Percentiles rank a stretch among this genome's conserved stretches.
These are phyloP conservation scores for Hypomecis atomaria DNA, from an alignment of 2,888 invertebrate genomes.

Conservation along the genomic window DNA sequence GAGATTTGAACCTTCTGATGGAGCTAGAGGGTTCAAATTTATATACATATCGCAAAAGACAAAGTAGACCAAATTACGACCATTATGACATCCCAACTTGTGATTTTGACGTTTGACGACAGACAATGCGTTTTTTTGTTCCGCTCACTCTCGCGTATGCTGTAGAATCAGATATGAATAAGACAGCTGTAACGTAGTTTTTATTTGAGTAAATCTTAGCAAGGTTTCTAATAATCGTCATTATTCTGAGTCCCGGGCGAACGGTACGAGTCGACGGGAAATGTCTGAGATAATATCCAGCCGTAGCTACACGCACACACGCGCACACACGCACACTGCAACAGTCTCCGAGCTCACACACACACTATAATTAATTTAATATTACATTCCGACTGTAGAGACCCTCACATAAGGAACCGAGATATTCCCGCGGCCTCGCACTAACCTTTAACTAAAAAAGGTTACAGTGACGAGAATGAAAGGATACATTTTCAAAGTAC, in stretches of 20 bases:
- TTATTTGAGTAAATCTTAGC: too few relatives aligned
- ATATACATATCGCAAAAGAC: too few relatives aligned
- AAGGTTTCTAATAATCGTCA: too few relatives aligned
- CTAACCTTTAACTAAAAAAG: slow-evolving; percentile 44
- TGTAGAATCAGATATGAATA: too few relatives aligned
- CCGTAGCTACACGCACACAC: slow-evolving; percentile 11
- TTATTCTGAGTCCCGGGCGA: slow-evolving; percentile 67
- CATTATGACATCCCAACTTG: too few relatives aligned
- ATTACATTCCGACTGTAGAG: slow-evolving; percentile 28
- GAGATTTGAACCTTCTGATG: too few relatives aligned
- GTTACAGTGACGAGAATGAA: slow-evolving; percentile 32
- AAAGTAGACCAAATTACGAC: too few relatives aligned
- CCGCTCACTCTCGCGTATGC: too few relatives aligned
- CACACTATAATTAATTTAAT: slow-evolving; percentile 27
- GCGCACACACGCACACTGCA: slow-evolving; percentile 52
- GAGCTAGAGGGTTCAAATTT: too few relatives aligned
- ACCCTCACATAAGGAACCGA: slow-evolving; percentile 58
- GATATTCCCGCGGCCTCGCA: slow-evolving; percentile 54
- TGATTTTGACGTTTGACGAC: too few relatives aligned
- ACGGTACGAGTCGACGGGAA: slow-evolving; percentile 59
- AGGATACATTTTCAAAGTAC: slow-evolving; percentile 50
- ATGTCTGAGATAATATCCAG: slow-evolving; percentile 62
- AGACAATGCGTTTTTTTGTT: too few relatives aligned
- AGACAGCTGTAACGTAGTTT: too few relatives aligned
- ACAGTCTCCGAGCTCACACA: slow-evolving; percentile 40